Evolutionary conservation across 2,888 invertebrate species (phyloP), one percentile per base, ranked within the genome.

Genomic region (Exephanes ischioxanthus): DNA sequence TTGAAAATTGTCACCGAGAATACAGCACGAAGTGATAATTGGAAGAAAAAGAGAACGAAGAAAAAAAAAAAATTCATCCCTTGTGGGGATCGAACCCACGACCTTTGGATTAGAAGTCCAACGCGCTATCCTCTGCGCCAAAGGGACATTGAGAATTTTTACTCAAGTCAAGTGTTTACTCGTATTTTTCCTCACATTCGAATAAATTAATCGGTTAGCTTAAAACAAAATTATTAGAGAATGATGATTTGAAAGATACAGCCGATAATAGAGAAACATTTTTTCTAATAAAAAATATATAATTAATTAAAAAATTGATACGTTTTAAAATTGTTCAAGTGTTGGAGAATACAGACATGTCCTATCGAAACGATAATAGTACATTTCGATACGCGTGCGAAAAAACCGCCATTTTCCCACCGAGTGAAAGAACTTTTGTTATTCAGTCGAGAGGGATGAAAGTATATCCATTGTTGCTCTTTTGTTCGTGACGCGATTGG

Each of bases 1-100:
- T 22, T 7, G 55, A 55, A 19, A 19, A 55, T 22, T 41, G 2
- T 1, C 1, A 41, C 9, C 41, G 9, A 41, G 0, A 9, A 9
- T 41, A 9, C 2, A 41, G 41, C 7, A 41, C 26, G 2, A 41
- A 41, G 1, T 41, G 41, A 9, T 41, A 2, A 9, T 41, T 5
- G 9, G 5, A 9, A 7, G 41, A 41, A 41, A 41, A 41, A 41
- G 9, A 2, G 41, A 9, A 48, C 14, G 33, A 19, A 76, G 66
- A 83, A 83, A 91, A 90, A 88, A 85, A 82, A 55, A 41, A n/a
- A 45, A 55, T 66, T 16, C 88, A 89, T 88, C 88, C 88, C 89
- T 89, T 87, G 89, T 85, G 89, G 89, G 89, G 89, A 89, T 89
- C 89, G 88, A 89, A 89, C 89, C 88, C 89, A 86, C 89, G 89